phyloP scores from a whole-genome alignment of 2,797 vertebrate species.

The Serranus cabrilla region DNA sequence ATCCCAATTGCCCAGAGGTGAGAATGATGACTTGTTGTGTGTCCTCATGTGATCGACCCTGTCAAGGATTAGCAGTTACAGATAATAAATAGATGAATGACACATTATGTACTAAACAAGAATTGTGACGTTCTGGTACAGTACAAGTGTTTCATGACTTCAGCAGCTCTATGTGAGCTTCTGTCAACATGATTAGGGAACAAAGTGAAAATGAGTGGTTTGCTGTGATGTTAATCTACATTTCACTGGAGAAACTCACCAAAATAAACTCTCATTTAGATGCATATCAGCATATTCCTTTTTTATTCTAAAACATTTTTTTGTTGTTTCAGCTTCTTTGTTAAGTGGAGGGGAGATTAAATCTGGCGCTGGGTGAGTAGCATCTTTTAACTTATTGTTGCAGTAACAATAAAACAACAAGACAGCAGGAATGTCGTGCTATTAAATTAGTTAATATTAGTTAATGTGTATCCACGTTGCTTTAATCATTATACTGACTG shows the following conservation, averaged over 20 bases:
- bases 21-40: no score
- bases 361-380: slow-evolving; percentile 74
- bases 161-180: neutral
- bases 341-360: slow-evolving; percentile 52
- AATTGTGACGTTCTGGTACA: neutral
- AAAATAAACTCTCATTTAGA: neutral
- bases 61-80: no score
- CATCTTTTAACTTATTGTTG: neutral
- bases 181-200: neutral
- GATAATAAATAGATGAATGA: neutral
- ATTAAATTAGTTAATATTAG: neutral
- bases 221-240: neutral
- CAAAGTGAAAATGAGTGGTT: neutral
- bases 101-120: neutral
- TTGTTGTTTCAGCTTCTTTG: slow-evolving; percentile 72
- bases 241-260: neutral
- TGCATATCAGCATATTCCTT: neutral
- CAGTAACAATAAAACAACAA: slow-evolving; percentile 4
- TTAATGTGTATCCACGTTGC: neutral
- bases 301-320: slow-evolving; percentile 9
- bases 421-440: neutral
- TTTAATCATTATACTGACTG: neutral
- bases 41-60: no score
- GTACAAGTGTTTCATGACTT: neutral
- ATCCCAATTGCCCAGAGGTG: no score